Base-by-base conservation (phyloP, 2,113 vertebrate genomes). In the Seriola quinqueradiata region DNA sequence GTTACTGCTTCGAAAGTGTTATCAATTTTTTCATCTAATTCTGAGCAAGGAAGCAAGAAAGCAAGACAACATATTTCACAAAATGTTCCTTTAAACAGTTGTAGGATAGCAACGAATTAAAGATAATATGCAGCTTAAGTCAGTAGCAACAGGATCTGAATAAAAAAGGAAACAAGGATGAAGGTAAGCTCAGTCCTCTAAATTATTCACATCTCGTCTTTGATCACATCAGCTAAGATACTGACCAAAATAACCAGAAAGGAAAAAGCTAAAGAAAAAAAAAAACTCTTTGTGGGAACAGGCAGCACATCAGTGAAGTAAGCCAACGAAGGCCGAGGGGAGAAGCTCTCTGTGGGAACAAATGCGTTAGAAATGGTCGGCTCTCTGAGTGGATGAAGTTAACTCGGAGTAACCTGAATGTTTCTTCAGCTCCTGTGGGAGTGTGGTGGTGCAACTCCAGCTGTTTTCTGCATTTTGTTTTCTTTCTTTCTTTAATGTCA, bases 131-230 rank as follows among this genome's bases (percentile, higher is more conserved):
- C 50, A 21, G 50, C 50, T 52, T 21, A 52, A 52, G 16, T 52
- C 19, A 6, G 19, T 9, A 17, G 8, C 50, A 52, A 52, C 50
- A n/a, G 50, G 17, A n/a, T 52, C 50, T 34, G 14, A 60, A 52
- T 19, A 44, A 61, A 66, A 64, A 10, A 50, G 8, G 38, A 50
- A 36, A 58, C 17, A 58, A 59, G 13, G 16, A n/a, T 44, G 19
- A 66, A 75, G 57, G 60, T 66, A 59, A 10, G 13, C 70, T 57
- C 23, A 23, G 11, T 28, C 50, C 23, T 67, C 60, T 74, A 11
- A 71, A 83, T 75, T 64, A 86, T 75, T 83, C 50, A 83, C 52
- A 34, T 52, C 61, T 46, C 3, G 12, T 48, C 32, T 83, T 73
- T 74, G 76, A 74, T 77, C 73, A 59, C 50, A 70, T 55, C 63